Base-by-base conservation (phyloP, 1,140 invertebrate genomes). In the Drosophila asahinai region DNA sequence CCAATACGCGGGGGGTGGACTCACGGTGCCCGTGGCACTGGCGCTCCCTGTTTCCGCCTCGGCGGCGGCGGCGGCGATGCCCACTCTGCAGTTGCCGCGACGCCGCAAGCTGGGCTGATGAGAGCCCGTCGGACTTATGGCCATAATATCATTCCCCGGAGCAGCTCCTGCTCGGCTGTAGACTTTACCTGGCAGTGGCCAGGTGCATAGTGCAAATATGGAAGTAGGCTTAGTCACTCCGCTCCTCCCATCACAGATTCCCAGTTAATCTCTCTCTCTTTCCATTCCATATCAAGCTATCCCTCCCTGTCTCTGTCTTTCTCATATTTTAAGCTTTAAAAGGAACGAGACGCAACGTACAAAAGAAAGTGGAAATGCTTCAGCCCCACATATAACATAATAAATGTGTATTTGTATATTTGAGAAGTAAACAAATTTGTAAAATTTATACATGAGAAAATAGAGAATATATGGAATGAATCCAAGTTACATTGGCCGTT, bases 321-420 rank as follows among this genome's bases (percentile, higher is more conserved):
- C 75, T 78, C 75, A 78, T 78, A 75, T 30, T 70, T 70, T 78
- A 78, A 78, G 75, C 75, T 78, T 78, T 78, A 76, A 71, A 77
- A 48, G 73, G 33, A 78, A 78, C 64, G 74, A 76, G 64, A 77
- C 57, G 51, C 43, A 77, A 77, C 62, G 63, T 77, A 67, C 63
- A 77, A 77, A 77, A 40, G 57, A 58, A 77, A 68, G 58, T 51
- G 43, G 27, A 60, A 49, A 33, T 33, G 38, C 47, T 51, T 49
- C 47, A 40, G 36, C 22, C 22, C 14, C 62, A 40, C 33, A 36
- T 36, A 36, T 11, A 3, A 36, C 8, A 36, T 36, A 12, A 30
- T 30, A 30, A 30, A 1, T 36, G 8, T 33, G 30, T 33, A 36
- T 36, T 36, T 33, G 33, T 51, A 42, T 40, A 51, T 22, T 49